Percentiles rank a stretch among this genome's conserved stretches.
Conservation (phyloP, 2,113 vertebrate genomes). For the Vidua chalybeata region DNA sequence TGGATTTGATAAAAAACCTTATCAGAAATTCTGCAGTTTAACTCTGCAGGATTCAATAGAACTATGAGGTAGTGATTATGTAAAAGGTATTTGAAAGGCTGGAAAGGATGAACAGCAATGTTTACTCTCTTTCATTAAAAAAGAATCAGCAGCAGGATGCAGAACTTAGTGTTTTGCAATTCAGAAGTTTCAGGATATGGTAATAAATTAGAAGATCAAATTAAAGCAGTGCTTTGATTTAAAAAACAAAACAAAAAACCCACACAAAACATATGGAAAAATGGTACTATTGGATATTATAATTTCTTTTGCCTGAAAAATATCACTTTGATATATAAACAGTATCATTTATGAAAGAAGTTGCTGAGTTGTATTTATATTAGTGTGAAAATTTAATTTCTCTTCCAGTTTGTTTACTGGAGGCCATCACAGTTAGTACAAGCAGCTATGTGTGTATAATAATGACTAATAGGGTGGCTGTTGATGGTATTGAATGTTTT, state of each 20-base stretch:
- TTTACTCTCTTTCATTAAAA: not conserved
- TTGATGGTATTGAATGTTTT: not conserved
- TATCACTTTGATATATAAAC: not conserved
- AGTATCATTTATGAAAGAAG: not conserved
- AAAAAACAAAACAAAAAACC: not conserved
- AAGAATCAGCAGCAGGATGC: not conserved
- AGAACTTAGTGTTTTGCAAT: not conserved
- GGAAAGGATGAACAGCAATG: not conserved
- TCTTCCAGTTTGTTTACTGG: slow-evolving; percentile 25
- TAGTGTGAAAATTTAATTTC: slow-evolving; percentile 2
- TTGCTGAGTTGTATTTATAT: not conserved
- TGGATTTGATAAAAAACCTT: slow-evolving; percentile 19
- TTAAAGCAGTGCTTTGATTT: not conserved
- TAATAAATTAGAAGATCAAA: not conserved
- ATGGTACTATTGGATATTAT: not conserved
- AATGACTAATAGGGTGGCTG: not conserved
- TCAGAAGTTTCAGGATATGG: not conserved
- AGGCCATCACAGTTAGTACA: not conserved
- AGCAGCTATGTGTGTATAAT: not conserved
- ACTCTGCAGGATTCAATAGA: not conserved
- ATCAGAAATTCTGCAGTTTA: not conserved
- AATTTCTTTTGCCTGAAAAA: not conserved
- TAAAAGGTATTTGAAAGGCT: not conserved
- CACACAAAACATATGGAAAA: not conserved
- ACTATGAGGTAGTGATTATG: not conserved